A percentile compares a stretch with the other conserved stretches of the same genome.
Evolutionary conservation across 2,113 vertebrate genomes (phyloP).

Genomic region (Harpagus bidentatus): DNA sequence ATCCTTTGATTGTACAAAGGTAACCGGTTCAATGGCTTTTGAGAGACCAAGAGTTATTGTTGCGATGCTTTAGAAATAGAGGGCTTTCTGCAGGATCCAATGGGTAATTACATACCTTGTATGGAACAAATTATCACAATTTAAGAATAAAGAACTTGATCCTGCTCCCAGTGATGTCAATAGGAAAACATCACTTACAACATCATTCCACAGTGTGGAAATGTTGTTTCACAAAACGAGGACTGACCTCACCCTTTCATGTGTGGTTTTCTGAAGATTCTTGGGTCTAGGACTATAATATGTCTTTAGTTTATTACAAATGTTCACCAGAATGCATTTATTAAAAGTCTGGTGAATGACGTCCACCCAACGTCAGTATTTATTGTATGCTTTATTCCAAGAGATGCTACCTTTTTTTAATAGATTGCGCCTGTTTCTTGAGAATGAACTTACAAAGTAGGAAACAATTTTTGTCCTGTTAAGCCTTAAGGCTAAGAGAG

Average conservation of each 20-base stretch:
- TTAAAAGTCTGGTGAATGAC: not conserved
- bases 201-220: not conserved
- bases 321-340: not conserved
- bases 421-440: not conserved
- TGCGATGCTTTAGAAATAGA: not conserved
- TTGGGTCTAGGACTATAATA: not conserved
- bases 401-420: not conserved
- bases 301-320: slow-evolving; percentile 13
- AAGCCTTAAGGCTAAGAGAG: not conserved
- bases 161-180: not conserved
- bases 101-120: slow-evolving; percentile 18
- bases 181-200: not conserved
- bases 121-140: slow-evolving; percentile 27
- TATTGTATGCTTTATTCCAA: not conserved
- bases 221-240: not conserved
- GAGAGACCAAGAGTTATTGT: slow-evolving; percentile 18
- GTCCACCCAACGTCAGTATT: not conserved
- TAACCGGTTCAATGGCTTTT: not conserved
- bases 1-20: not conserved
- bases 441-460: not conserved
- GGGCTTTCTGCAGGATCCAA: not conserved
- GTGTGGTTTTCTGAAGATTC: slow-evolving; percentile 16
- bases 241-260: not conserved
- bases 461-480: not conserved
- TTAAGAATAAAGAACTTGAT: slow-evolving; percentile 41